phyloP scores from a whole-genome alignment of 2,797 vertebrate genomes.

The Eulemur coronatus region DNA sequence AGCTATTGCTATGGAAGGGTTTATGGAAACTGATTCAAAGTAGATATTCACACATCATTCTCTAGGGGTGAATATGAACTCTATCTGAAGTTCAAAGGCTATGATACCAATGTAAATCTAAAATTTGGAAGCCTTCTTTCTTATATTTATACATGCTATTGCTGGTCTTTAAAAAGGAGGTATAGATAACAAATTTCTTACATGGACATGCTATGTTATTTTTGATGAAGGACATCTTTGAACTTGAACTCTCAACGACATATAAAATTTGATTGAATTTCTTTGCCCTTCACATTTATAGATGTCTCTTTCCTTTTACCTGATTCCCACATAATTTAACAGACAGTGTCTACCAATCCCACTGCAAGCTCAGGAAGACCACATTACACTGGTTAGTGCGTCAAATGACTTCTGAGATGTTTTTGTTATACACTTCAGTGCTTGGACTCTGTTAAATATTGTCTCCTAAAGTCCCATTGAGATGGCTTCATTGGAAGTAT shows the following conservation, averaged over 20 bases:
- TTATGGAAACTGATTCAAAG: slow-evolving; percentile 19
- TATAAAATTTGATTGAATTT: not conserved
- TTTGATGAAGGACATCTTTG: not conserved
- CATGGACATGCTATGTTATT: not conserved
- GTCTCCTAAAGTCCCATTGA: not conserved
- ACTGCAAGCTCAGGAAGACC: not conserved
- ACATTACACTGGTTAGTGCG: not conserved
- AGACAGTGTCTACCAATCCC: not conserved
- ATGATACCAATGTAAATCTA: not conserved
- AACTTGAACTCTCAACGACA: not conserved
- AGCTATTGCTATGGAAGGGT: not conserved
- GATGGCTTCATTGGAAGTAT: not conserved
- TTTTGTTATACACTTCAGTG: not conserved
- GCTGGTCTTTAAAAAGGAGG: not conserved
- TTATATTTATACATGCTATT: not conserved
- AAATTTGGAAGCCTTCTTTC: not conserved
- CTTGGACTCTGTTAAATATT: not conserved
- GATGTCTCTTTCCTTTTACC: not conserved
- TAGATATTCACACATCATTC: not conserved
- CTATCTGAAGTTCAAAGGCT: not conserved
- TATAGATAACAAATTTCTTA: not conserved
- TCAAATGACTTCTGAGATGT: not conserved
- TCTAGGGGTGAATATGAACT: not conserved
- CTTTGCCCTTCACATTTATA: not conserved
- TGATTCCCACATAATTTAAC: not conserved